Percentiles rank a stretch among this genome's conserved stretches.
Evolutionary conservation across 2,113 vertebrate genomes (phyloP).

Genomic region (Toxotes jaculatrix): DNA sequence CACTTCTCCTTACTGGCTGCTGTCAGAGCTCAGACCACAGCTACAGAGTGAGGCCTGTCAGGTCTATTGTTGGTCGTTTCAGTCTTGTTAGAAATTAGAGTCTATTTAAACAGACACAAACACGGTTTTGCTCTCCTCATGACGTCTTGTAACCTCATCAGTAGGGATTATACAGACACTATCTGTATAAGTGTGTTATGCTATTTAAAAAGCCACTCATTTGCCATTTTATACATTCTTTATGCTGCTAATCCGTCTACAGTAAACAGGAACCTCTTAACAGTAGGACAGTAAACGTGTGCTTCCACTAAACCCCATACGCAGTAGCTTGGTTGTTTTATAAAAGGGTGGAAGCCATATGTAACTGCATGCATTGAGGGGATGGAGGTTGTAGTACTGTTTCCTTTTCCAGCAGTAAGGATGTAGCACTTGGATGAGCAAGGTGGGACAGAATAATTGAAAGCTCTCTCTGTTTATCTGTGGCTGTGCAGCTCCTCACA

Average conservation of each 20-base stretch:
- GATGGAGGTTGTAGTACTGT: slow-evolving; percentile 11
- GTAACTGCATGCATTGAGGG: slow-evolving; percentile 30
- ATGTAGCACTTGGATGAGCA: neutral
- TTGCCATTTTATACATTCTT: neutral
- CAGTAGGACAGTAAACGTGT: slow-evolving; percentile 11
- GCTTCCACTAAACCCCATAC: slow-evolving; percentile 10
- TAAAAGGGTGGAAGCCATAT: slow-evolving; percentile 32
- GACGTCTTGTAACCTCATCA: neutral
- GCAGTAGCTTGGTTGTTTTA: slow-evolving; percentile 21
- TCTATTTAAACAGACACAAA: neutral
- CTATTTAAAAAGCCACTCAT: neutral
- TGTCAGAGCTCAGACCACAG: slow-evolving; percentile 33
- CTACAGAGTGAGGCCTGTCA: slow-evolving; percentile 6
- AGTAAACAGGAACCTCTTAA: slow-evolving; percentile 10
- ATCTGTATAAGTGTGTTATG: neutral
- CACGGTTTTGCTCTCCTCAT: neutral
- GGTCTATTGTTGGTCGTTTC: slow-evolving; percentile 1
- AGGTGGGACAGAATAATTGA: slow-evolving; percentile 58
- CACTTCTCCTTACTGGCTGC: slow-evolving; percentile 63
- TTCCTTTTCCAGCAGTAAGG: slow-evolving; percentile 19
- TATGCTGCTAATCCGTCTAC: neutral
- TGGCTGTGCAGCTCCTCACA: slow-evolving; percentile 47
- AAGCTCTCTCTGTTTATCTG: slow-evolving; percentile 65
- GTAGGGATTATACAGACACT: neutral
- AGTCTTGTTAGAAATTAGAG: slow-evolving; percentile 16